A percentile compares a stretch with the other conserved stretches of the same genome.
Conservation (phyloP, 2,888 invertebrate species). For the Orthonychiurus folsomi region DNA sequence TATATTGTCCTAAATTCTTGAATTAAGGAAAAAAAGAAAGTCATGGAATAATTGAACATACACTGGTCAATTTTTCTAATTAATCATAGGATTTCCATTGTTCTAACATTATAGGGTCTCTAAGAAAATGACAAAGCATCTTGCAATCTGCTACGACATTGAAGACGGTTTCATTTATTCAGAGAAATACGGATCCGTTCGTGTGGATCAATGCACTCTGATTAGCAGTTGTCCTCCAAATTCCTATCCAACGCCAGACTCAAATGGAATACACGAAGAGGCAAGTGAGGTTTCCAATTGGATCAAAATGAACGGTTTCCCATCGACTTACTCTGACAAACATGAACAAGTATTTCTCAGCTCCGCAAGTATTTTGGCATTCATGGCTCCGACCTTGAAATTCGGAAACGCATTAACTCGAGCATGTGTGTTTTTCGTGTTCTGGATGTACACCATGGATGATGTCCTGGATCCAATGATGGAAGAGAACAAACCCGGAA, state of each 20-base stretch:
- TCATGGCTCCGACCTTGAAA: neutral
- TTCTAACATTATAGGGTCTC: no score
- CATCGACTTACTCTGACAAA: neutral
- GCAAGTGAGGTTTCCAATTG: neutral
- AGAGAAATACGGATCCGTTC: no score
- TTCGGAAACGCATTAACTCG: neutral
- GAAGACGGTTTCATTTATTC: no score
- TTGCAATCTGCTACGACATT: no score
- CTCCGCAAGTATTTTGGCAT: neutral
- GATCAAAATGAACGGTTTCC: neutral
- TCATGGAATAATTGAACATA: no score
- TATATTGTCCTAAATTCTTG: no score
- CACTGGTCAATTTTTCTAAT: no score
- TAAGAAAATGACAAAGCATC: no score
- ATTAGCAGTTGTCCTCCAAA: neutral
- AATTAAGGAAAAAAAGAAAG: no score
- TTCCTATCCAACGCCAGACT: neutral
- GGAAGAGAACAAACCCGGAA: neutral
- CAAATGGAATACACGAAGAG: neutral
- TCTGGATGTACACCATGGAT: neutral
- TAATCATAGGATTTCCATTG: no score
- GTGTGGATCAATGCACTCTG: neutral
- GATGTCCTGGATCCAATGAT: neutral
- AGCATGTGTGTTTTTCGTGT: neutral
- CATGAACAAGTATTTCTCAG: neutral